Base-by-base conservation (phyloP, 1,140 invertebrate species). In the Procambarus clarkii region DNA sequence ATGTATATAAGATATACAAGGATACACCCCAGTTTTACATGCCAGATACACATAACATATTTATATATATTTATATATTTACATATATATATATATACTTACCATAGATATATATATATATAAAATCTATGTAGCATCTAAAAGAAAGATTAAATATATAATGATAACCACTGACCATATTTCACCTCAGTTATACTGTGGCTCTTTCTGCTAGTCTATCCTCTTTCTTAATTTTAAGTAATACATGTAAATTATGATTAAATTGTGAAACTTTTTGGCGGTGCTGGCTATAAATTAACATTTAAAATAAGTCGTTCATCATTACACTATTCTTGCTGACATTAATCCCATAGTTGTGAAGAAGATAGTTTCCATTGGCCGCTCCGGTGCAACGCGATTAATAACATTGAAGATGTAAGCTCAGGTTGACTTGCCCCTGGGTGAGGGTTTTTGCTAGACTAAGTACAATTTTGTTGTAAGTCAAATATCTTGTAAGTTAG, bases 41-140 rank as follows among this genome's bases (percentile, higher is more conserved):
- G 7, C 78, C 24, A 86, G 46, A 77, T 77, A 54, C 76, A 86
- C 71, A 86, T 48, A 86, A 44, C 60, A 82, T 82, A 82, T 82
- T 54, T 74, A 86, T 74, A 58, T 86, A 77, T 86, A 85, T 85
- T 21, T 69, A 71, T 71, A 85, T 45, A 85, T n/a, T 74, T 45
- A 85, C 21, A 85, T 34, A 83, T 44, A 85, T 85, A 85, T 85
- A 69, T 85, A 85, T 60, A 85, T 85, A 34, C 74, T 74, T 71
- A 85, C 74, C 11, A 71, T 86, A 86, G 15, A 44, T 71, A 54
- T 76, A 48, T 64, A 86, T 48, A 48, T 86, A 76, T 84, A 15
- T 69, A 69, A 8, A 71, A 54, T 8, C 50, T 13, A 21, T 69
- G 64, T 69, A 21, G 64, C 64, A 69, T 69, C 64, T 69, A 69